These are phyloP conservation scores for Malacosoma neustria DNA, from an alignment of 2,888 invertebrate genomes.

Conservation along the genomic window DNA sequence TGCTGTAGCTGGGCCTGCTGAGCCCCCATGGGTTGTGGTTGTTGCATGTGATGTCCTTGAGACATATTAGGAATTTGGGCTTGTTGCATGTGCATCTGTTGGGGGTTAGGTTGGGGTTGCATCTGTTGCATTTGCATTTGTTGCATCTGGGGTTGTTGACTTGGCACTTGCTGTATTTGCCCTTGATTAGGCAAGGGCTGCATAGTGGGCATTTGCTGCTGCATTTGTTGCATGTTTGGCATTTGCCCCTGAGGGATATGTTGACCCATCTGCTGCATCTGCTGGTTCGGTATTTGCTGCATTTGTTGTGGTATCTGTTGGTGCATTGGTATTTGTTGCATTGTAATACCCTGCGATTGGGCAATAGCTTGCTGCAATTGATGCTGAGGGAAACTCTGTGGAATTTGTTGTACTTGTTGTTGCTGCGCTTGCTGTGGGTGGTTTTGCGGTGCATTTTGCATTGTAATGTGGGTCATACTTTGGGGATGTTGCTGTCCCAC, in stretches of 20 bases:
- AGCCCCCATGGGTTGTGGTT: slow-evolving; percentile 56
- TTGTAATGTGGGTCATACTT: slow-evolving; percentile 68
- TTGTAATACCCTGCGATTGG: slow-evolving; percentile 62
- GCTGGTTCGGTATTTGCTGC: slow-evolving; percentile 69
- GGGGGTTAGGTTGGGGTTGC: slow-evolving; percentile 60
- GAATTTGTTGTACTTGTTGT: slow-evolving; percentile 67
- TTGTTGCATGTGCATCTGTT: slow-evolving; percentile 70
- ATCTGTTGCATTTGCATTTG: slow-evolving; percentile 71
- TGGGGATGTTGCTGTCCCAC: slow-evolving; percentile 67
- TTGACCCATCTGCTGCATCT: slow-evolving; percentile 69
- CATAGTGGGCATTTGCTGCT: slow-evolving; percentile 69
- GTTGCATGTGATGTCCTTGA: slow-evolving; percentile 59
- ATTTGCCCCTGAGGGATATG: slow-evolving; percentile 64
- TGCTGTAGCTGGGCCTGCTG: slow-evolving; percentile 70
- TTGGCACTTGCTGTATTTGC: slow-evolving; percentile 60
- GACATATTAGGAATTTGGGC: slow-evolving; percentile 65
- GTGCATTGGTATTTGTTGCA: slow-evolving; percentile 71
- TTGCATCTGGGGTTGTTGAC: slow-evolving; percentile 67
- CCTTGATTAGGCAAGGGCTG: slow-evolving; percentile 63
- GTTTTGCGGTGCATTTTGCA: slow-evolving; percentile 55
- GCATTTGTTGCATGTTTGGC: slow-evolving; percentile 66
- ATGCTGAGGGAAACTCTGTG: slow-evolving; percentile 71
- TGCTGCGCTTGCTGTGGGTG: slow-evolving; percentile 55
- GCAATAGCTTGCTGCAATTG: slow-evolving; percentile 70
- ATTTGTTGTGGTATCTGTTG: slow-evolving; percentile 70